These are phyloP conservation scores for Nemotelus nigrinus DNA, from an alignment of 2,888 invertebrate species.

Conservation along the genomic window DNA sequence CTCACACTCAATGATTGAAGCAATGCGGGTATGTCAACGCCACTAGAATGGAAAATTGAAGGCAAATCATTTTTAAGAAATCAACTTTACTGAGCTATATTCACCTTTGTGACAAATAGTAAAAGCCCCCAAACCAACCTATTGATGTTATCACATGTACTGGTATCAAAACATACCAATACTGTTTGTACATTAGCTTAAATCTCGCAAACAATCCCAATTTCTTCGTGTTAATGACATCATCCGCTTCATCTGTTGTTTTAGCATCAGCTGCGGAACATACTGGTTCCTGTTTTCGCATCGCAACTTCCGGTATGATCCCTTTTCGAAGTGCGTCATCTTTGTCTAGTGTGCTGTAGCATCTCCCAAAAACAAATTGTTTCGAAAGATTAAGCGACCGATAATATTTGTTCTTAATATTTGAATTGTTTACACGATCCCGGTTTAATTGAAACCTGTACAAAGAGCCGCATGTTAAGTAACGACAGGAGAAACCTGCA, in stretches of 20 bases:
- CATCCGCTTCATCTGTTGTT: neutral
- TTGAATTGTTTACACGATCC: neutral
- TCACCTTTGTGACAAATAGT: constrained; percentile 85
- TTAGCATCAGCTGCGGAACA: neutral
- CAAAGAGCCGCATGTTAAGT: constrained; percentile 35
- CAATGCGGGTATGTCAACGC: constrained; percentile 85
- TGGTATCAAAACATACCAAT: constrained; percentile 95
- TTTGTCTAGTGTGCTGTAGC: constrained; percentile 1
- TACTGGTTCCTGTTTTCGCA: neutral
- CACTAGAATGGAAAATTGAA: constrained; percentile 69
- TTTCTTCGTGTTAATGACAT: constrained; percentile 62
- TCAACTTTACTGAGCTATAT: neutral
- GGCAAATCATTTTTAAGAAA: neutral
- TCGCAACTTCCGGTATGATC: neutral
- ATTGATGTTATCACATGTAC: constrained; percentile 91
- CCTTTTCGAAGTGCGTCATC: neutral
- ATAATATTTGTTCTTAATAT: neutral
- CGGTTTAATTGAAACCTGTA: neutral
- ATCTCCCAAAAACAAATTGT: neutral
- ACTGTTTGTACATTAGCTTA: constrained; percentile 91
- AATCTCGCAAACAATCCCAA: constrained; percentile 80
- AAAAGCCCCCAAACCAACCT: constrained; percentile 89
- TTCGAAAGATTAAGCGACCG: neutral
- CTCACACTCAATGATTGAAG: constrained; percentile 81
- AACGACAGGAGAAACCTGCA: constrained; percentile 12